Base-by-base conservation (phyloP, 2,113 vertebrate species). In the Lophura nycthemera region DNA sequence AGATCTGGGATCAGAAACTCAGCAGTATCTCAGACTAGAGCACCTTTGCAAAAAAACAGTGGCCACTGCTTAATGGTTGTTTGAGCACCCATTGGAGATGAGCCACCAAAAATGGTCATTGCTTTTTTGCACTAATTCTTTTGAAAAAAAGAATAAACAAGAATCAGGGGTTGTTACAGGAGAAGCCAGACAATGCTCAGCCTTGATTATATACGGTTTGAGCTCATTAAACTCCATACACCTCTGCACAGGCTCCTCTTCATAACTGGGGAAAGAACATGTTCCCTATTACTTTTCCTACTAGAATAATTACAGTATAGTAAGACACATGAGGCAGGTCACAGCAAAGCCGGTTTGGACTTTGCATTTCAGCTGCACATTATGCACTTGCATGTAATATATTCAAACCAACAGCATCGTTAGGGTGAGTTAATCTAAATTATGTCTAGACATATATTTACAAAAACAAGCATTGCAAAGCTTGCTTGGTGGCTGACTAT, bases 321-420 rank as follows among this genome's bases (percentile, higher is more conserved):
- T 72, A 27, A 97, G 84, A 92, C 27, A 96, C 90, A 96, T 30
- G 43, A 93, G 95, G 85, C 96, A 96, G 90, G 92, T 95, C 90
- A 84, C 76, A 96, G 86, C 93, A 97, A 94, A 93, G 45, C 60
- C 86, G 88, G 81, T 72, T 90, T 88, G 42, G 57, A 86, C 83
- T 75, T 92, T 91, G 83, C 64, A 89, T 96, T 96, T 95, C 67
- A 90, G 84, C 59, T 81, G 30, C 8, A 63, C 77, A 52, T 95
- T 90, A 93, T 42, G 80, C 75, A 43, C 70, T 89, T 64, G 15
- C 40, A 82, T 92, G 86, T 92, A 86, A 90, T 86, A 67, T 79
- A 93, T 95, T 89, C 72, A 94, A 89, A 93, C 67, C 85, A 85
- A 95, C 91, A 95, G 42, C 71, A 81, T 69, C 13, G 21, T 90